These are phyloP conservation scores for Latrodectus elegans DNA, from an alignment of 2,888 invertebrate species.

Conservation along the genomic window DNA sequence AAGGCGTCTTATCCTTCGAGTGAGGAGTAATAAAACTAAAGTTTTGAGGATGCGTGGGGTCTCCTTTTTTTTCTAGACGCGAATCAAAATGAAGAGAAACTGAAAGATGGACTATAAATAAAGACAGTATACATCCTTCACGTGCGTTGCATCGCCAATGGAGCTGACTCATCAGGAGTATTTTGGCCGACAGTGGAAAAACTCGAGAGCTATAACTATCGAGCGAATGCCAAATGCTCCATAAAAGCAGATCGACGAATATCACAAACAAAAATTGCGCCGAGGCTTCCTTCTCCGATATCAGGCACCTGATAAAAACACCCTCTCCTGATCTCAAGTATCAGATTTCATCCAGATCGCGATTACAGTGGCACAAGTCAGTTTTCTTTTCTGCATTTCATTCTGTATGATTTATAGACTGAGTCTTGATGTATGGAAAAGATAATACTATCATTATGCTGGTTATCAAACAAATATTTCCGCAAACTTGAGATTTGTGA, in stretches of 20 bases:
- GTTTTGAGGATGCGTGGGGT: slow-evolving; percentile 9
- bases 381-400: background rate
- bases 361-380: slow-evolving; percentile 24
- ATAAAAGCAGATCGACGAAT: slow-evolving; percentile 51
- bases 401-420: too few relatives aligned
- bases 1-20: slow-evolving; percentile 29
- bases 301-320: slow-evolving; percentile 59
- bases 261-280: slow-evolving; percentile 48
- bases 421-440: too few relatives aligned
- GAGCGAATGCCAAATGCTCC: slow-evolving; percentile 50
- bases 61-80: background rate
- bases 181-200: background rate
- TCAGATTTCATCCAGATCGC: slow-evolving; percentile 13
- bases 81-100: slow-evolving; percentile 28
- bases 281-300: slow-evolving; percentile 39
- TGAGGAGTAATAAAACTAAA: slow-evolving; percentile 29
- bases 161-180: slow-evolving; percentile 32
- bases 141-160: slow-evolving; percentile 52
- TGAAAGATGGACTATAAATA: slow-evolving; percentile 50
- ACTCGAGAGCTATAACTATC: slow-evolving; percentile 14
- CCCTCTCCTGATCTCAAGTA: slow-evolving; percentile 27
- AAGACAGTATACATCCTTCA: slow-evolving; percentile 37
- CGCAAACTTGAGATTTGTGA: too few relatives aligned
- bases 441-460: too few relatives aligned
- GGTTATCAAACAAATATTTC: too few relatives aligned